Base-by-base conservation (phyloP, 2,888 invertebrate species). In the Tenthredo notha region DNA sequence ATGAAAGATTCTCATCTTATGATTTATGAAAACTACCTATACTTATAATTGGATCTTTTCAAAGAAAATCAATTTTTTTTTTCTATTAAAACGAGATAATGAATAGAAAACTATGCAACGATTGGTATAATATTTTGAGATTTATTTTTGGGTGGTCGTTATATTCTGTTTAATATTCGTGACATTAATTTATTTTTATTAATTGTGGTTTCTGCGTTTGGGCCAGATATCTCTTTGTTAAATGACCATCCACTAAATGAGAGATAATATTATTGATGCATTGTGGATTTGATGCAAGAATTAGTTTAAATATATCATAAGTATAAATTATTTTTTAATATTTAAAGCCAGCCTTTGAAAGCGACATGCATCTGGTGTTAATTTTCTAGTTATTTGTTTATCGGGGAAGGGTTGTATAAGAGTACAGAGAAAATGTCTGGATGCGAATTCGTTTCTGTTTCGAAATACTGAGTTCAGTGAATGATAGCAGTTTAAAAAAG, bases 301-400 rank as follows among this genome's bases (percentile, higher is more conserved):
- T 89, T 90, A 90, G 88, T 89, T 87, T 80, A 85, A 87, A 74
- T 74, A 43, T 74, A 74, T 74, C 21, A 72, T 87, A 88, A 89
- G 85, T 88, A 87, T 47, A 47, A 47, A 85, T 88, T 87, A 86
- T 87, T 88, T 87, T 88, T 61, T 87, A 85, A 88, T 89, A 88
- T 77, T 86, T 86, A 61, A 90, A 91, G 89, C 90, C 87, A 88
- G 88, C 88, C 86, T 89, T 90, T 87, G 87, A 86, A 90, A 89
- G 87, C 88, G 87, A 87, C 92, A 92, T 93, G 92, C 93, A 89
- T 90, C 87, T 86, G 87, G 86, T 90, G 90, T 91, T 91, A 92
- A 91, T 90, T 89, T 89, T 85, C 84, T 43, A 74, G 78, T 86
- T 67, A 67, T 83, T n/a, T 12, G 9, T 54, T 40, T 77, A 29